Conservation (phyloP, 1,140 invertebrate species). For the Drosophila yakuba region DNA sequence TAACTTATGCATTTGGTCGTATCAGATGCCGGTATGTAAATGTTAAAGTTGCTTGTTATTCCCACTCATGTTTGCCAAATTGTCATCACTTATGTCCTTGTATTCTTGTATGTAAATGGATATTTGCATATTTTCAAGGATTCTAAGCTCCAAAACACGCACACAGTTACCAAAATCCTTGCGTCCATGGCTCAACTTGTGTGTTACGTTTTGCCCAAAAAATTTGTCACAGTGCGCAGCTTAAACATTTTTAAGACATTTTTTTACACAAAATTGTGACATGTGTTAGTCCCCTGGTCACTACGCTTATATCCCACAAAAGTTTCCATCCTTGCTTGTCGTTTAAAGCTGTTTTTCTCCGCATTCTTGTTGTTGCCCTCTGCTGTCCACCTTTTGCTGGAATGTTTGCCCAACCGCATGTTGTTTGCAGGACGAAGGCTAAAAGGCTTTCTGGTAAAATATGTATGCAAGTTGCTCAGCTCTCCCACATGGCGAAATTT, state of each 20-base stretch:
- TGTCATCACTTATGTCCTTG: constrained; percentile 72
- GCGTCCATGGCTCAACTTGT: constrained; percentile 25
- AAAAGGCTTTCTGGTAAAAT: constrained; percentile 34
- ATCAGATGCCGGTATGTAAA: constrained; percentile 16
- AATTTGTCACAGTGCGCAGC: constrained; percentile 45
- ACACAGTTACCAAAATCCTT: constrained; percentile 56
- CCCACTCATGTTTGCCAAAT: constrained; percentile 62
- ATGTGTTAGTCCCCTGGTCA: constrained; percentile 69
- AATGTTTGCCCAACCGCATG: constrained; percentile 25
- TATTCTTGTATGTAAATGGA: constrained; percentile 52
- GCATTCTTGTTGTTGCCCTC: constrained; percentile 8
- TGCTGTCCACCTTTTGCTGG: constrained; percentile 18
- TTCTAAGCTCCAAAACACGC: constrained; percentile 40
- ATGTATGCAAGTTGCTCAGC: constrained; percentile 34
- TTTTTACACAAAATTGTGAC: constrained; percentile 75
- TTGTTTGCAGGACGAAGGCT: constrained; percentile 4
- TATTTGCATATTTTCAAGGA: constrained; percentile 75
- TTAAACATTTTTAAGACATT: constrained; percentile 74
- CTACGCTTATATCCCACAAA: not conserved
- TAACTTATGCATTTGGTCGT: constrained; percentile 24
- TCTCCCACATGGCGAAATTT: not conserved
- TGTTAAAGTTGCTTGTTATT: constrained; percentile 45
- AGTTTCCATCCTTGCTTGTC: constrained; percentile 14
- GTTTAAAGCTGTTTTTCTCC: constrained; percentile 35
- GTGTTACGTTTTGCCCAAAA: constrained; percentile 29